Evolutionary conservation across 2,888 invertebrate species (phyloP), one percentile per base, ranked within the genome.

Genomic region (Parnassius glacialis): DNA sequence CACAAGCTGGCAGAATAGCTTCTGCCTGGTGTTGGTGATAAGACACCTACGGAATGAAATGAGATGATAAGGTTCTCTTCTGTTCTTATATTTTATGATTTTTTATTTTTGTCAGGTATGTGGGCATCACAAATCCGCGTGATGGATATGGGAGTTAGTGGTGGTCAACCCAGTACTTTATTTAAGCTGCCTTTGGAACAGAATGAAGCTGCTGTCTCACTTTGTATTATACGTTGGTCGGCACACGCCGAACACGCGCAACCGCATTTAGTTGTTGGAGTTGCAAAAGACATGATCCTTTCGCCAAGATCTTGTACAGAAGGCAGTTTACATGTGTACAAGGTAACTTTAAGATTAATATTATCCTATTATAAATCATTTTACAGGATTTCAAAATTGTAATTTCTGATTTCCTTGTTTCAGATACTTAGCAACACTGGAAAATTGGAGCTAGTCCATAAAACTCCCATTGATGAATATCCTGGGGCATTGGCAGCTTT

Each of bases 111-210:
- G 53, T 0, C 81, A 76, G 98, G 98, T 3, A 95, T 98, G 94
- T 99, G 99, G 99, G 98, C 98, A 0, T 98, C 96, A 0, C 94
- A 96, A 64, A 93, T 99, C 58, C 93, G 97, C 64, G 95, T 98
- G 53, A 94, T 98, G 76, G 96, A 97, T 79, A 97, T 98, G 65
- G 95, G 96, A 59, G 92, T 72, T 1, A 75, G 82, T 44, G 84
- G 84, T 20, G 82, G 78, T 0, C 80, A 93, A 66, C 97, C 97
- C 0, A 94, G 93, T 62, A 97, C 97, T 0, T 92, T 96, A 66
- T 95, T 95, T 77, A 93, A 94, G 64, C 92, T 98, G 66, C 93
- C 96, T 52, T 91, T 99, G 50, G 97, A 97, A 68, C 99, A 99
- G 86, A 99, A 99, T 85, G 98, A 99, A 82, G 98, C 99, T 0